Conservation (phyloP, 2,888 invertebrate genomes). For the Pocota personata region DNA sequence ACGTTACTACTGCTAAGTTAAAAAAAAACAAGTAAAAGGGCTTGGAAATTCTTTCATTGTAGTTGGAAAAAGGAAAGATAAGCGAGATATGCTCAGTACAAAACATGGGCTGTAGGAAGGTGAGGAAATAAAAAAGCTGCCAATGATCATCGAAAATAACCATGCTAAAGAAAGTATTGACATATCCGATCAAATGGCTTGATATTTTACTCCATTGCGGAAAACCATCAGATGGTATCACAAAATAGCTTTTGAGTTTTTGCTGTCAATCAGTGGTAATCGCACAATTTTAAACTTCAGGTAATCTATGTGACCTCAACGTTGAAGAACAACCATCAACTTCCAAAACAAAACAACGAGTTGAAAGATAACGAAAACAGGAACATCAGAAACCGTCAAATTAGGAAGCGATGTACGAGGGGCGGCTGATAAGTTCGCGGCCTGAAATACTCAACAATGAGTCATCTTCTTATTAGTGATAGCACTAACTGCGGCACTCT, state of each 20-base stretch:
- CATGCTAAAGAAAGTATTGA: constrained; percentile 8
- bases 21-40: no score
- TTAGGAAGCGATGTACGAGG: background rate
- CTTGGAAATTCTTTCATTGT: no score
- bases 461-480: no score
- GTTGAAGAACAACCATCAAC: background rate
- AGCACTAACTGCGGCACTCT: no score
- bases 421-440: no score
- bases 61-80: no score
- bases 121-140: no score
- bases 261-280: background rate
- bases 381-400: background rate
- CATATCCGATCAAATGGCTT: constrained; percentile 18
- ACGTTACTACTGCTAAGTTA: no score
- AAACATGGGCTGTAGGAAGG: no score
- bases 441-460: no score
- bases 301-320: background rate
- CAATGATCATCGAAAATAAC: no score
- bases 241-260: constrained; percentile 10
- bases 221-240: constrained; percentile 20
- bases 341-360: background rate
- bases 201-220: constrained; percentile 2
- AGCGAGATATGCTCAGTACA: no score
- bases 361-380: background rate
- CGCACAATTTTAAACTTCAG: background rate